Evolutionary conservation across 2,888 invertebrate species (phyloP).

Genomic region (Caenorhabditis sp.): DNA sequence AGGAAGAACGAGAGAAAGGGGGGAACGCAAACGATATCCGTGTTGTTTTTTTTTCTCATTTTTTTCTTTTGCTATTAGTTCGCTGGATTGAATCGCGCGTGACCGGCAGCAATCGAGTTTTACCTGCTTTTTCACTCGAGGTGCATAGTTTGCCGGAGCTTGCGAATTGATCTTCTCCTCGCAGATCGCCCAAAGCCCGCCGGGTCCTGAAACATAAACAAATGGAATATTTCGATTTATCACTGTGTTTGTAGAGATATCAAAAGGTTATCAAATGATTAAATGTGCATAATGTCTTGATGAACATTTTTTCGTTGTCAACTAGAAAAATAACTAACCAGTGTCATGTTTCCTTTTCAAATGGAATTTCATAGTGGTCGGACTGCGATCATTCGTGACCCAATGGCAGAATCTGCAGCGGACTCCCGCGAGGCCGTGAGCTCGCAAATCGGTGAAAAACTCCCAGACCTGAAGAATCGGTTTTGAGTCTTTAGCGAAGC

Average conservation of each 20-base stretch:
- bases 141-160: constrained; percentile 69
- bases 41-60: too few species aligned
- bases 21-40: too few species aligned
- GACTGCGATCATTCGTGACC: constrained; percentile 71
- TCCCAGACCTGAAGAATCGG: constrained; percentile 67
- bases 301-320: not conserved
- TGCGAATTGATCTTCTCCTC: constrained; percentile 72
- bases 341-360: constrained; percentile 72
- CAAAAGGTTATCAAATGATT: too few species aligned
- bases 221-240: too few species aligned
- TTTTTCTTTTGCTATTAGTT: too few species aligned
- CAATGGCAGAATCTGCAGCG: constrained; percentile 71
- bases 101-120: not conserved
- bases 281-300: too few species aligned
- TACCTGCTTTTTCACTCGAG: constrained; percentile 59
- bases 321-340: constrained; percentile 18
- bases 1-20: not conserved
- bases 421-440: constrained; percentile 68
- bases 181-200: constrained; percentile 71
- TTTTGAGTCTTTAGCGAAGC: too few species aligned
- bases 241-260: not conserved
- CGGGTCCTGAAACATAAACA: constrained; percentile 54
- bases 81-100: too few species aligned
- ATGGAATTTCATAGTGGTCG: constrained; percentile 74
- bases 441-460: constrained; percentile 71